Conservation (phyloP, 2,797 vertebrate genomes). For the Thripadectes ignobilis region DNA sequence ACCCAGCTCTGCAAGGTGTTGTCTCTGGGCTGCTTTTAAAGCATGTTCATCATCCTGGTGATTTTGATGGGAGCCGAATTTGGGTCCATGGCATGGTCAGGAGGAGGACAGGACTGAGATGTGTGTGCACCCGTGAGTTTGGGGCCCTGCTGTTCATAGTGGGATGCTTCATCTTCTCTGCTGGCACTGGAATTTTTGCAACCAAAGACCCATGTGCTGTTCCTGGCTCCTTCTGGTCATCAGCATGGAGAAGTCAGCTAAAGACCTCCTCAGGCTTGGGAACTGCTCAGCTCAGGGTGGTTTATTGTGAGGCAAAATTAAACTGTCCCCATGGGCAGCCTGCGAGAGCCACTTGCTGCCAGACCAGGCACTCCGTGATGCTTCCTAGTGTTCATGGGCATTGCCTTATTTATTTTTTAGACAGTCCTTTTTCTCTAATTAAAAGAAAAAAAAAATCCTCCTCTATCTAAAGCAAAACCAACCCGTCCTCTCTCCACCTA, state of each 20-base stretch:
- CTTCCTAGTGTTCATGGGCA: background rate
- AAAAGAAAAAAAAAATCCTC: background rate
- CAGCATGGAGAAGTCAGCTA: background rate
- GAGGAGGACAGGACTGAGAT: fast-evolving
- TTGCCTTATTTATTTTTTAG: constrained; percentile 14
- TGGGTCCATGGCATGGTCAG: fast-evolving
- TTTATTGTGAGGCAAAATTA: background rate
- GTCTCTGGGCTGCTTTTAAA: background rate
- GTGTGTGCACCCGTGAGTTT: fast-evolving
- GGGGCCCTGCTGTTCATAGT: background rate
- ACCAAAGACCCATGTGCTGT: fast-evolving
- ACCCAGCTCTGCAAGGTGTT: background rate
- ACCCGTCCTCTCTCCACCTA: constrained; percentile 49
- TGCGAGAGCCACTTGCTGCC: background rate
- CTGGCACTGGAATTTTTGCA: background rate
- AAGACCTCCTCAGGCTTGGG: background rate
- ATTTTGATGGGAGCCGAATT: background rate
- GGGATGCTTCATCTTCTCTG: background rate
- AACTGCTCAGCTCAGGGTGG: fast-evolving
- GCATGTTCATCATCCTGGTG: fast-evolving
- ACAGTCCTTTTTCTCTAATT: constrained; percentile 15
- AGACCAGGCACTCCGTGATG: background rate
- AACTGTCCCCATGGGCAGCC: background rate
- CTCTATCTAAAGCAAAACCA: constrained; percentile 59
- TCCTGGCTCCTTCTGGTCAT: background rate